Base-by-base conservation (phyloP, 2,888 invertebrate genomes). In the Lomographa bimaculata region DNA sequence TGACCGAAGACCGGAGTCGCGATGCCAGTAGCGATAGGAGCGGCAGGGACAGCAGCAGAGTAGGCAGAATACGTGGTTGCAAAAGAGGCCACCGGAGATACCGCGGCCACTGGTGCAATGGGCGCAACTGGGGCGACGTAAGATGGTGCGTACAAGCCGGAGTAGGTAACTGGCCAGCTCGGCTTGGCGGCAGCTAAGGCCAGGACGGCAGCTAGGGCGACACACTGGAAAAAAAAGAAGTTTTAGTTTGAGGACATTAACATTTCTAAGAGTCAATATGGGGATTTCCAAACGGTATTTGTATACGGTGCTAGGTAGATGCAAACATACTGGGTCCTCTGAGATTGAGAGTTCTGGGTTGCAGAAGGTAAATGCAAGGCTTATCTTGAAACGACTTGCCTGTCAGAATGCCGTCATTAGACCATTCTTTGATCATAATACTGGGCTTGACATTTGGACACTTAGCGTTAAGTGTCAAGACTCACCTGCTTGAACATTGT, bases 181-280 rank as follows among this genome's bases (percentile, higher is more conserved):
- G 85, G 37, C 68, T 79, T 65, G 65, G 80, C 64, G 66, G 79
- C 57, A 65, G 76, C 46, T 59, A 81, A 3, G 63, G 82, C 64
- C 77, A 70, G 47, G 28, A 69, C 44, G 46, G 65, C 57, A 40
- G 65, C 57, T 38, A 71, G 56, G 23, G 63, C 50, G 37, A 71
- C 54, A 27, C 29, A 41, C 71, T 72, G 49, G 10, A 64, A 63
- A n/a, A n/a, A n/a, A n/a, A n/a, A n/a, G n/a, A n/a, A n/a, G n/a
- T n/a, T n/a, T n/a, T n/a, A n/a, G n/a, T n/a, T n/a, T n/a, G n/a
- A n/a, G n/a, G n/a, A n/a, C n/a, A n/a, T n/a, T n/a, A n/a, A n/a
- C n/a, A n/a, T n/a, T n/a, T n/a, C n/a, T n/a, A n/a, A n/a, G n/a
- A n/a, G n/a, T n/a, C n/a, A n/a, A n/a, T n/a, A n/a, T n/a, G n/a